Conservation (phyloP, 1,140 invertebrate genomes). For the Danaus melanippus region DNA sequence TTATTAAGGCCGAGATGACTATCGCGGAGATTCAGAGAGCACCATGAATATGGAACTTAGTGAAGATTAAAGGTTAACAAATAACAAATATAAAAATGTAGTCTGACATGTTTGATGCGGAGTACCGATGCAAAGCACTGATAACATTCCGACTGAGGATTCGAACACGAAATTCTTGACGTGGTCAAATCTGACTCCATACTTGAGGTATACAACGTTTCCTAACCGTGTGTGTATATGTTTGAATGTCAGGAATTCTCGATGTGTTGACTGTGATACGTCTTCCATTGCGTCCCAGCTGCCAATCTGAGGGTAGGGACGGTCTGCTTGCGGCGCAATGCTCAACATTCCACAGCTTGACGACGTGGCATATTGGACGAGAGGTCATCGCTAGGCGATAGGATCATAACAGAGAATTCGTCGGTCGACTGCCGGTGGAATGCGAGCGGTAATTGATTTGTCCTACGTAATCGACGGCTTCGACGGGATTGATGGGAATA, state of each 20-base stretch:
- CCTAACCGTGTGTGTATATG: conserved; percentile 35
- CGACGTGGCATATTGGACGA: conserved; percentile 42
- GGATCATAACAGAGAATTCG: conserved; percentile 66
- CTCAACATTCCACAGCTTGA: conserved; percentile 47
- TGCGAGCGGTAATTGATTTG: conserved; percentile 68
- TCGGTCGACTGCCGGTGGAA: conserved; percentile 56
- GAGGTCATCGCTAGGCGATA: conserved; percentile 53
- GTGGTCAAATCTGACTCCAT: conserved; percentile 44
- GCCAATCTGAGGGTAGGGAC: conserved; percentile 39
- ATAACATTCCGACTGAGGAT: conserved; percentile 64
- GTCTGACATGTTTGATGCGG: conserved; percentile 50
- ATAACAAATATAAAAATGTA: conserved; percentile 49
- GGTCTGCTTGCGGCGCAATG: conserved; percentile 42
- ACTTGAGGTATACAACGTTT: conserved; percentile 45
- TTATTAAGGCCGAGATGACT: conserved; percentile 33
- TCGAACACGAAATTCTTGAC: conserved; percentile 63
- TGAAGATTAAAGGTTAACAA: conserved; percentile 53
- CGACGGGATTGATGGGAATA: conserved; percentile 53
- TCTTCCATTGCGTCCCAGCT: conserved; percentile 50
- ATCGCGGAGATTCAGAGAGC: conserved; percentile 25
- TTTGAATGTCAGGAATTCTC: conserved; percentile 54
- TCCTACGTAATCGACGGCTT: conserved; percentile 59
- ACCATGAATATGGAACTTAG: conserved; percentile 41
- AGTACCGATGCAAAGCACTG: conserved; percentile 53
- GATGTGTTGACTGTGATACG: conserved; percentile 51